phyloP scores from a whole-genome alignment of 2,888 invertebrate species.

The Hyles lineata region DNA sequence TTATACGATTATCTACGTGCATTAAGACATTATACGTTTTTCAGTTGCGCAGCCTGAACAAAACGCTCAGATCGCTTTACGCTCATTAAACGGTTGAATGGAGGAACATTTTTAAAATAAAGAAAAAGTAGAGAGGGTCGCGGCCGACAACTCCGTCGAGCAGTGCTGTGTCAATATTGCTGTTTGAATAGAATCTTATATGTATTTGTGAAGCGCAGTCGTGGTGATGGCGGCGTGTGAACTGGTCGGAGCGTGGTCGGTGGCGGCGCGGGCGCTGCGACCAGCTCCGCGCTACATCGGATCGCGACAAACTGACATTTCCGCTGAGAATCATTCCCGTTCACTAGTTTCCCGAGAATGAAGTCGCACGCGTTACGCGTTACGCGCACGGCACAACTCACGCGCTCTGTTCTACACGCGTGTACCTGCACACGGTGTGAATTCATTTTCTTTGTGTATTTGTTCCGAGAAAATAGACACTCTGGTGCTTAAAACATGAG shows the following conservation, averaged over 20 bases:
- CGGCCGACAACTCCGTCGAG: conserved; percentile 41
- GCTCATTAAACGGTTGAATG: conserved; percentile 25
- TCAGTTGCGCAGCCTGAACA: background rate
- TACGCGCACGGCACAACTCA: conserved; percentile 52
- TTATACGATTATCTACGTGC: background rate
- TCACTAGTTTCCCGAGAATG: conserved; percentile 56
- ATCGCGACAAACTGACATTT: conserved; percentile 76
- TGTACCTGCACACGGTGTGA: conserved; percentile 37
- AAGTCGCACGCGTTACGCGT: conserved; percentile 48
- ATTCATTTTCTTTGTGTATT: conserved; percentile 47
- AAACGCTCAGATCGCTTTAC: background rate
- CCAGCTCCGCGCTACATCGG: conserved; percentile 41
- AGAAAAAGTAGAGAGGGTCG: conserved; percentile 43
- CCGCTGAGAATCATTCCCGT: conserved; percentile 66
- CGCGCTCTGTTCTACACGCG: conserved; percentile 53
- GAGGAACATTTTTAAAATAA: conserved; percentile 34
- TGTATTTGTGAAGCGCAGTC: conserved; percentile 59
- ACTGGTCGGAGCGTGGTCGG: conserved; percentile 36
- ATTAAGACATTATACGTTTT: background rate
- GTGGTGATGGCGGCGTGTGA: conserved; percentile 68
- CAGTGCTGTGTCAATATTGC: conserved; percentile 62
- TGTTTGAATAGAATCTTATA: conserved; percentile 58
- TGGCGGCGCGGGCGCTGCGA: background rate
- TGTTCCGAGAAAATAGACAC: conserved; percentile 62
- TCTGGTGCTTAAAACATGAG: conserved; percentile 41